These are phyloP conservation scores for Eustalomyia histrio DNA, from an alignment of 2,888 invertebrate species.

Conservation along the genomic window DNA sequence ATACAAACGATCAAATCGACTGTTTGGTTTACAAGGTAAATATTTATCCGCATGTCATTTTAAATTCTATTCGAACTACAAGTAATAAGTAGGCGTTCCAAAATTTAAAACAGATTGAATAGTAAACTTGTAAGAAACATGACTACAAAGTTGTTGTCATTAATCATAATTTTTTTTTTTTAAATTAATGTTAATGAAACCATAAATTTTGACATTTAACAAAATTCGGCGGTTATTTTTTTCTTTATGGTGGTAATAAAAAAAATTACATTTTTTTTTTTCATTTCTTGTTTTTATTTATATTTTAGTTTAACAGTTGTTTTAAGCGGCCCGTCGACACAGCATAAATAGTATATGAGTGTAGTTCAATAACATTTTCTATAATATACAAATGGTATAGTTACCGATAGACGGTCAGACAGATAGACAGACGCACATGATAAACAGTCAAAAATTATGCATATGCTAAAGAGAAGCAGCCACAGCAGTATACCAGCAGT, in stretches of 20 bases:
- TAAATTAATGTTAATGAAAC: constrained; percentile 15
- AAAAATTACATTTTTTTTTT: neutral
- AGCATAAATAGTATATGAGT: neutral
- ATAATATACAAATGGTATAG: constrained; percentile 13
- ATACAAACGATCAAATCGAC: neutral
- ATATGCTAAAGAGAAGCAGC: constrained; percentile 17
- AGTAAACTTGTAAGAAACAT: constrained; percentile 26
- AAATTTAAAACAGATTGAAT: constrained; percentile 18
- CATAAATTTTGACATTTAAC: constrained; percentile 23
- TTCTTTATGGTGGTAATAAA: neutral
- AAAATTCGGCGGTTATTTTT: neutral
- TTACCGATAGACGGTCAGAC: neutral
- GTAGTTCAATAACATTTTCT: constrained; percentile 61
- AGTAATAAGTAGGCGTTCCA: constrained; percentile 18
- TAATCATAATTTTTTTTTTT: constrained; percentile 27
- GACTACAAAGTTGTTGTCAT: neutral
- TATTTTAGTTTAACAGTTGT: constrained; percentile 27
- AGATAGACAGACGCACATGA: neutral
- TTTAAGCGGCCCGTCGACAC: neutral
- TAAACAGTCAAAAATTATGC: constrained; percentile 16
- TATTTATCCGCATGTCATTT: constrained; percentile 34
- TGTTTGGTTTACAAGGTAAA: neutral
- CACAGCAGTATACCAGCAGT: neutral
- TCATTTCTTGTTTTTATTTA: constrained; percentile 22
- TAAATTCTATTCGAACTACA: neutral